Base-by-base conservation (phyloP, 2,113 vertebrate species). In the Atrichornis clamosus region DNA sequence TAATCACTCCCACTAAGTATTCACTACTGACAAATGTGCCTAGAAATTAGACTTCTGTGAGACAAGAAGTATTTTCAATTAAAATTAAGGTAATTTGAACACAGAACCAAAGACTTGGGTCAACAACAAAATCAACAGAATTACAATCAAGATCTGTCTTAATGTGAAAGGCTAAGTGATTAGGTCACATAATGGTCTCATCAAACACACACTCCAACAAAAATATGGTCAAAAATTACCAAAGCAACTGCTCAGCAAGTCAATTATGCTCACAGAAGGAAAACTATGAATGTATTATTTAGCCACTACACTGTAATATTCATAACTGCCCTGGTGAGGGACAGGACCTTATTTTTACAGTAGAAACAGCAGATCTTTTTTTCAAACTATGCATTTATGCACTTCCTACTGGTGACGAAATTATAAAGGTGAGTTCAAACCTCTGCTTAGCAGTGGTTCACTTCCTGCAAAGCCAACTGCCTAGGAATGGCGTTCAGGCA, bases 1-100 rank as follows among this genome's bases (percentile, higher is more conserved):
- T 95, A 96, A 98, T 95, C 91, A 88, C 80, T 82, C 88, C 96
- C 96, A 90, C 50, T 96, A 98, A 94, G 58, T 82, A 95, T 88
- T 93, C 56, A 88, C 87, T 90, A 79, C 84, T 91, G 68, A 76
- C 49, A 96, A 96, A 96, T 59, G 53, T 58, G 42, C 26, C 90
- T 11, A 78, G 87, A 97, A 95, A 95, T 94, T 23, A 93, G 76
- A 84, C 67, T 96, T 93, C 90, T 83, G 84, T 68, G 84, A 97
- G 60, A 93, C 86, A 95, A 96, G 87, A 91, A 74, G 46, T 83
- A 87, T 46, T 69, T 93, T 89, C 67, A 93, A 41, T 89, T 97
- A 92, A 95, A 97, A 94, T 83, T 28, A 87, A 92, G 87, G 93
- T 81, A n/a, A 78, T 93, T 92, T 85, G 74, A 95, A 95, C 63